Evolutionary conservation across 1,140 invertebrate species (phyloP).

Genomic region (Liolophura sinensis): DNA sequence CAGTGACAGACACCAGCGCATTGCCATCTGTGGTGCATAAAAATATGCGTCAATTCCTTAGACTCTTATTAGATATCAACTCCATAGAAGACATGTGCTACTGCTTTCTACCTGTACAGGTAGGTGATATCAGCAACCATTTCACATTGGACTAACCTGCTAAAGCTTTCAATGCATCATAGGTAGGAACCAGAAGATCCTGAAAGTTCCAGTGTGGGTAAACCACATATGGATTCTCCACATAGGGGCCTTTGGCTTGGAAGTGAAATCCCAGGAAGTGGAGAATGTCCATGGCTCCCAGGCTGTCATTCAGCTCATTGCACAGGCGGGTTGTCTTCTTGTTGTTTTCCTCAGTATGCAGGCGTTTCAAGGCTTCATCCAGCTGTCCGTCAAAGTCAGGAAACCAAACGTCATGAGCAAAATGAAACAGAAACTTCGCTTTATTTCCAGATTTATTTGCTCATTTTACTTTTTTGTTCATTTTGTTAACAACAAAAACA

Average conservation of each 20-base stretch:
- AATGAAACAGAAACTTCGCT: background rate
- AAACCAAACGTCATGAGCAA: background rate
- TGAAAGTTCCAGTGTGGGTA: constrained; percentile 54
- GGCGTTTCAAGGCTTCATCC: constrained; percentile 48
- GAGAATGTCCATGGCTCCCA: constrained; percentile 37
- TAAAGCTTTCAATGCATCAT: constrained; percentile 43
- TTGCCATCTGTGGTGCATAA: no score
- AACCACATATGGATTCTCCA: constrained; percentile 45
- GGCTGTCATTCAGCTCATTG: constrained; percentile 23
- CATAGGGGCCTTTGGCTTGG: constrained; percentile 38
- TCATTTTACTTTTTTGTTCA: no score
- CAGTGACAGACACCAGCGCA: no score
- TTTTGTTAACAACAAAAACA: background rate
- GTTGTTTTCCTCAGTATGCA: constrained; percentile 48
- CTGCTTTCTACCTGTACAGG: no score
- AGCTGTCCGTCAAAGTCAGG: constrained; percentile 32
- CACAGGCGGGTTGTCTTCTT: constrained; percentile 29
- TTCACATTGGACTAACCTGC: constrained; percentile 26
- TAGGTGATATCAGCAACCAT: no score
- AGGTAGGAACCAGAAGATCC: constrained; percentile 48
- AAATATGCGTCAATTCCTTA: no score
- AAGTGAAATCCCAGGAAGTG: constrained; percentile 53
- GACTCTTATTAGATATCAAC: no score
- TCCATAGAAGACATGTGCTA: no score
- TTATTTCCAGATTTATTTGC: background rate